Evolutionary conservation across 2,113 vertebrate genomes (phyloP).

Genomic region (Hyaena hyaena): DNA sequence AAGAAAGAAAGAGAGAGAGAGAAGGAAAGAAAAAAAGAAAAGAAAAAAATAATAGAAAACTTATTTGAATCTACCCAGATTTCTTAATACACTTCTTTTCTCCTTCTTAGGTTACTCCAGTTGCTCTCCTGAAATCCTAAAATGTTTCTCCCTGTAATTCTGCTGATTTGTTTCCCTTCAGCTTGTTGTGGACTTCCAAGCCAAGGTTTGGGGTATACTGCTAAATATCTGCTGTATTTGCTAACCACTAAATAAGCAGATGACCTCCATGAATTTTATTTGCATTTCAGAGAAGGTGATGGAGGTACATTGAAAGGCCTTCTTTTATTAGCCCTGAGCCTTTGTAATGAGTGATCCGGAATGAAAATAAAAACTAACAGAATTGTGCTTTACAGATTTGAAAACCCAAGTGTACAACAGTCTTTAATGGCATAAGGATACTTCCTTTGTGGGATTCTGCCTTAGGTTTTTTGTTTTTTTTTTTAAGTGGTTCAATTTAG

Average conservation of each 20-base stretch:
- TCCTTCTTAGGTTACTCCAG: not conserved
- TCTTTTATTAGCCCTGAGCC: not conserved
- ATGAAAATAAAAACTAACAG: conserved; percentile 16
- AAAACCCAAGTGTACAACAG: not conserved
- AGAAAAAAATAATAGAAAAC: conserved; percentile 20
- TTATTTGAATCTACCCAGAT: not conserved
- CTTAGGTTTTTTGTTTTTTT: not conserved
- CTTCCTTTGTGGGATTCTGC: not conserved
- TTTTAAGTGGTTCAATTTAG: not conserved
- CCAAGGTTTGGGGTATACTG: not conserved
- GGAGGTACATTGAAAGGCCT: not conserved
- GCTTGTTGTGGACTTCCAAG: not conserved
- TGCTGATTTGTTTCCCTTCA: conserved; percentile 1
- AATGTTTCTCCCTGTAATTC: not conserved
- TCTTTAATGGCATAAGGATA: not conserved
- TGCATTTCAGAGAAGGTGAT: not conserved
- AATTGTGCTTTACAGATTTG: not conserved
- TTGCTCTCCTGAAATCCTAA: not conserved
- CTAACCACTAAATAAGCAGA: not conserved
- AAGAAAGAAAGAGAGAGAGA: too few species aligned
- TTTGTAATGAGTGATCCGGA: not conserved
- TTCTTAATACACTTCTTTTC: not conserved
- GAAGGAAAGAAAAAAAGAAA: too few species aligned
- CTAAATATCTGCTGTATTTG: not conserved
- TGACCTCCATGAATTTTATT: not conserved